phyloP scores from a whole-genome alignment of 2,797 vertebrate genomes.

The Spea hammondii region DNA sequence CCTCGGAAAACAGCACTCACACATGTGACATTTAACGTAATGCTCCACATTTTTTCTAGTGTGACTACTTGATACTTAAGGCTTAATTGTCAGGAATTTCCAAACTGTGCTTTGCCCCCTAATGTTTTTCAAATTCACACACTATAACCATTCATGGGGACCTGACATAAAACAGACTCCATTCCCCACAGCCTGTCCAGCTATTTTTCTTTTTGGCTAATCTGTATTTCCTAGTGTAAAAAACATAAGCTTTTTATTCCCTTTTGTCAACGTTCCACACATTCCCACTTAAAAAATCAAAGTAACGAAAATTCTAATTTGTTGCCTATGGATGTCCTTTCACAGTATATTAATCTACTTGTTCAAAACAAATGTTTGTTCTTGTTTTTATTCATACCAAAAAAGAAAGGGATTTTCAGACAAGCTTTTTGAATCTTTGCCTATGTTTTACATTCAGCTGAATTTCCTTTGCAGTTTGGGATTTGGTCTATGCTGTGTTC shows the following conservation, averaged over 20 bases:
- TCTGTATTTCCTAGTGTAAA: conserved; percentile 21
- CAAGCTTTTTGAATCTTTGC: neutral
- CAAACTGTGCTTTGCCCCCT: conserved; percentile 32
- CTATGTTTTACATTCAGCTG: conserved; percentile 10
- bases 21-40: conserved; percentile 43
- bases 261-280: conserved; percentile 24
- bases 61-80: conserved; percentile 26
- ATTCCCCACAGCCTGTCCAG: conserved; percentile 3
- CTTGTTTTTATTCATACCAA: neutral
- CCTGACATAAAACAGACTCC: conserved; percentile 36
- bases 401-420: conserved; percentile 4
- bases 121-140: conserved; percentile 36
- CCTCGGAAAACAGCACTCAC: conserved; percentile 25
- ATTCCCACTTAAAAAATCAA: conserved; percentile 25
- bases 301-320: neutral
- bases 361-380: conserved; percentile 15
- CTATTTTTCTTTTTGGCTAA: conserved; percentile 12
- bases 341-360: neutral
- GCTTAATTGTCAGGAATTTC: conserved; percentile 47
- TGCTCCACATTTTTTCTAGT: conserved; percentile 26
- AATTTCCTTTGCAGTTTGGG: conserved; percentile 23
- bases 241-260: conserved; percentile 6
- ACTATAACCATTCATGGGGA: conserved; percentile 40
- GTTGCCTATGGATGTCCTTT: neutral
- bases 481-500: conserved; percentile 5